Percentiles rank a stretch among this genome's conserved stretches.
phyloP scores from a whole-genome alignment of 2,888 invertebrate genomes.

The Cybosia mesomella region DNA sequence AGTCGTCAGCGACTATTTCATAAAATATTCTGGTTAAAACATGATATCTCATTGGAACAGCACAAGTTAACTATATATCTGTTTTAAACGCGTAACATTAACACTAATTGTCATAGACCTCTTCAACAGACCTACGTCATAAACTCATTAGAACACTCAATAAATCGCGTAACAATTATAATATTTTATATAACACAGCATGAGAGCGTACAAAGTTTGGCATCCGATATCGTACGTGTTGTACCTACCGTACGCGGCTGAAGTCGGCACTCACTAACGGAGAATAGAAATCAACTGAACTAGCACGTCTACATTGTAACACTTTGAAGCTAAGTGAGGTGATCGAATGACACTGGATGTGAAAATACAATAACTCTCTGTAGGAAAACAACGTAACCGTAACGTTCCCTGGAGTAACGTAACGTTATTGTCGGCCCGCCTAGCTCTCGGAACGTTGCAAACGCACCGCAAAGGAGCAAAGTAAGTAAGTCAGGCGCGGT shows the following conservation, averaged over 20 bases:
- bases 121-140: slow-evolving; percentile 28
- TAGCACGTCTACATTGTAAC: slow-evolving; percentile 65
- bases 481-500: slow-evolving; percentile 23
- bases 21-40: slow-evolving; percentile 80
- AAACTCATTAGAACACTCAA: slow-evolving; percentile 39
- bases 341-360: slow-evolving; percentile 55
- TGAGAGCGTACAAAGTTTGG: slow-evolving; percentile 71
- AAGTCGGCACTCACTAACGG: slow-evolving; percentile 51
- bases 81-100: slow-evolving; percentile 13
- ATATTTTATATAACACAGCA: slow-evolving; percentile 60
- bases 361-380: slow-evolving; percentile 22
- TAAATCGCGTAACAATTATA: slow-evolving; percentile 59
- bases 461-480: slow-evolving; percentile 15
- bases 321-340: slow-evolving; percentile 60
- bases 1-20: slow-evolving; percentile 52
- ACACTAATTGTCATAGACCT: slow-evolving; percentile 10
- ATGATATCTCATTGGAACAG: slow-evolving; percentile 59
- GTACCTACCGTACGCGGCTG: slow-evolving; percentile 35
- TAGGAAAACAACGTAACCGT: slow-evolving; percentile 25
- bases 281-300: slow-evolving; percentile 57
- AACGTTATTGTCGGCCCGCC: slow-evolving; percentile 26
- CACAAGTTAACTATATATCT: slow-evolving; percentile 34
- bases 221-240: slow-evolving; percentile 63
- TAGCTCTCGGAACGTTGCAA: background rate
- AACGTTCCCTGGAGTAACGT: slow-evolving; percentile 16